phyloP scores from a whole-genome alignment of 2,797 vertebrate species.

The Clamator glandarius region DNA sequence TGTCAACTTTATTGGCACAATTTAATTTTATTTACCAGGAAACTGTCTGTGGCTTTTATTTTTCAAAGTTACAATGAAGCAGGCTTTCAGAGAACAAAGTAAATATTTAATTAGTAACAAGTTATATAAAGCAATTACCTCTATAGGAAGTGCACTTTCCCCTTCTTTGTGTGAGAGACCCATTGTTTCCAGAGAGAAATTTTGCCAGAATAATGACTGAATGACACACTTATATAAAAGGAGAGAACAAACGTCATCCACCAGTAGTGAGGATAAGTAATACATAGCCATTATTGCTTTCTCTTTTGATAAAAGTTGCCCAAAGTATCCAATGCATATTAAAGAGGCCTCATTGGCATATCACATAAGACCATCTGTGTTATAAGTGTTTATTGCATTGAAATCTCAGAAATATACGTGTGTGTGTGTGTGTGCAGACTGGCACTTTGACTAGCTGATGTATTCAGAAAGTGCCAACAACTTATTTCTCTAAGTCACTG shows the following conservation, averaged over 20 bases:
- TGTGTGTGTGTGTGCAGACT: background rate
- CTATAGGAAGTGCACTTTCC: background rate
- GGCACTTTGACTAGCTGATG: background rate
- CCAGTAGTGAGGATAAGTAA: background rate
- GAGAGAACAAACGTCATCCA: background rate
- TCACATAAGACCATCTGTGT: background rate
- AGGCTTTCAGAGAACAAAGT: constrained; percentile 31
- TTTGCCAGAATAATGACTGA: background rate
- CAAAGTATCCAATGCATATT: background rate
- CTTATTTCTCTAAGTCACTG: background rate
- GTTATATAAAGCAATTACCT: constrained; percentile 30
- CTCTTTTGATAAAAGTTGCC: background rate
- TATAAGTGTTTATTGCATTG: background rate
- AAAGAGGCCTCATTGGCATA: background rate
- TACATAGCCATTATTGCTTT: background rate
- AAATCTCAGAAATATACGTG: background rate
- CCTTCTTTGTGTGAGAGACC: background rate
- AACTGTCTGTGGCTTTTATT: constrained; percentile 17
- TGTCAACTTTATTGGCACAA: constrained; percentile 9
- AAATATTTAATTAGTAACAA: constrained; percentile 52
- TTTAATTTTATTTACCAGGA: constrained; percentile 39
- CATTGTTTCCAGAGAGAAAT: background rate
- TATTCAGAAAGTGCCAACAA: background rate
- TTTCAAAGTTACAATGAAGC: constrained; percentile 24
- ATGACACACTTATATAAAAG: background rate